Conservation (phyloP, 2,113 vertebrate species). For the Xerus inauris region DNA sequence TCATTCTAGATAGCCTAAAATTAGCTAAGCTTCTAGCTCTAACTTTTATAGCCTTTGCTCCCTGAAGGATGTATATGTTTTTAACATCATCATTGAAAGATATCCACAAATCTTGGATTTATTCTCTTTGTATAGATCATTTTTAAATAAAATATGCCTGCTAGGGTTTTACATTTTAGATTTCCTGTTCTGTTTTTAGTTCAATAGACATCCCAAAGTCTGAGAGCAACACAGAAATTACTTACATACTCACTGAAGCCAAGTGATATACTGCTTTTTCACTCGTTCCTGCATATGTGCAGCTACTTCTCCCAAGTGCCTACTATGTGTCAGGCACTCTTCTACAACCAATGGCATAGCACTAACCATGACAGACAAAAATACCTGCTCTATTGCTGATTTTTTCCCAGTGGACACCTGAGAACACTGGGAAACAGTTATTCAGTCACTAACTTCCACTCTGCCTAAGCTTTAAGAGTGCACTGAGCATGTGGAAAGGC, state of each 20-base stretch:
- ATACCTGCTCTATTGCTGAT: neutral
- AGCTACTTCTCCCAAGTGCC: neutral
- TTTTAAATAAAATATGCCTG: conserved; percentile 16
- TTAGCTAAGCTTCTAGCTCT: conserved; percentile 39
- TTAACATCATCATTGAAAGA: neutral
- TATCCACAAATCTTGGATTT: neutral
- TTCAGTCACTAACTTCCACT: neutral
- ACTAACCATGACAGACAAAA: neutral
- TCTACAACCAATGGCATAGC: neutral
- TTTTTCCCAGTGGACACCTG: neutral
- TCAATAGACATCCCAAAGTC: neutral
- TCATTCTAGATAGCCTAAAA: neutral
- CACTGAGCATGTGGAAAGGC: neutral
- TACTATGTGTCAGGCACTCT: neutral
- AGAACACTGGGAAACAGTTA: neutral
- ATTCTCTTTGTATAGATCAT: conserved; percentile 33
- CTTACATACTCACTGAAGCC: neutral
- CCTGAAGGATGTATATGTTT: neutral
- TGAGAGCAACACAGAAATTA: neutral
- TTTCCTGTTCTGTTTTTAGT: neutral
- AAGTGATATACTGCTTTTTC: neutral
- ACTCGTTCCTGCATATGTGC: neutral
- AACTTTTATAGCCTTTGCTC: neutral
- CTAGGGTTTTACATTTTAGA: neutral
- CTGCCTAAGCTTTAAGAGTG: neutral